Percentiles rank a stretch among this genome's conserved stretches.
Conservation (phyloP, 1,140 invertebrate species). For the Tachypleus tridentatus region DNA sequence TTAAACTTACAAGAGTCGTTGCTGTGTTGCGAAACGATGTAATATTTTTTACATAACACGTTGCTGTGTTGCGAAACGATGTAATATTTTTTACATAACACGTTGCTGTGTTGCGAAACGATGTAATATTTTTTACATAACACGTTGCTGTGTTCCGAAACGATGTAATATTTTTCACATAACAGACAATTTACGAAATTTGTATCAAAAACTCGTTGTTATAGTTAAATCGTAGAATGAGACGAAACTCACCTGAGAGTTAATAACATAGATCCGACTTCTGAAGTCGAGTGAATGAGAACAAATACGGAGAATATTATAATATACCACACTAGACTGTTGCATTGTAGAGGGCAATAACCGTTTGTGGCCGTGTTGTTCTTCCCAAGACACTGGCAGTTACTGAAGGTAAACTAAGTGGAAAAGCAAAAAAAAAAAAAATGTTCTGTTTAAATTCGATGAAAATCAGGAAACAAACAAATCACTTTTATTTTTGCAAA, state of each 20-base stretch:
- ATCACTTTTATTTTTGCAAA: not conserved
- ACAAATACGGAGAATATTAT: constrained; percentile 75
- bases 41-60: too few species aligned
- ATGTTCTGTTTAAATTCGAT: not conserved
- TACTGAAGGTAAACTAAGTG: constrained; percentile 36
- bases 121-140: too few species aligned
- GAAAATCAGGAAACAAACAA: not conserved
- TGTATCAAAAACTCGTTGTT: too few species aligned
- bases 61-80: too few species aligned
- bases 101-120: too few species aligned
- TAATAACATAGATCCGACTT: constrained; percentile 82
- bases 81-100: too few species aligned
- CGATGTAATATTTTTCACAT: too few species aligned
- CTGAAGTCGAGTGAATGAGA: constrained; percentile 80
- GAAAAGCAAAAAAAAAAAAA: not conserved
- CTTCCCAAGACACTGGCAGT: constrained; percentile 58
- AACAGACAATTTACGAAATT: too few species aligned
- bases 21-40: too few species aligned
- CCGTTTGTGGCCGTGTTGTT: constrained; percentile 45
- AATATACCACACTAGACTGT: constrained; percentile 68
- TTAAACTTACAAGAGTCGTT: too few species aligned
- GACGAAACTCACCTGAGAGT: constrained; percentile 44
- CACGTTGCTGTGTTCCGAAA: too few species aligned
- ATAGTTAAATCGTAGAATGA: too few species aligned
- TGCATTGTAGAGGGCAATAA: constrained; percentile 63